Percentiles rank a stretch among this genome's conserved stretches.
phyloP scores from a whole-genome alignment of 2,888 invertebrate genomes.

The Aethes cnicana region DNA sequence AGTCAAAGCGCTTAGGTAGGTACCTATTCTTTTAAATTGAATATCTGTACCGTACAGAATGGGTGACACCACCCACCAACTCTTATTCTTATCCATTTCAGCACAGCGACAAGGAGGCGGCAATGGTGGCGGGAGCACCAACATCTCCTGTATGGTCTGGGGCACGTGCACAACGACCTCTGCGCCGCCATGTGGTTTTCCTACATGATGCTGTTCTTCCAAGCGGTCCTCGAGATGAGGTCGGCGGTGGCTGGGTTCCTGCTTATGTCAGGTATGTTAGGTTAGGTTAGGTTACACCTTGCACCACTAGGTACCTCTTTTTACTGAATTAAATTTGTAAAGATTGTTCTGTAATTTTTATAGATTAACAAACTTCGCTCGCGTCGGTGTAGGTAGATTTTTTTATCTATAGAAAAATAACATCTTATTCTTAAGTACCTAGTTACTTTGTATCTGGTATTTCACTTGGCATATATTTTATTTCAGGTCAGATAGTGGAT shows the following conservation, averaged over 20 bases:
- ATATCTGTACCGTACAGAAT: too few relatives aligned
- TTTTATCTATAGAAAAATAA: background rate
- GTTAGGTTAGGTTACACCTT: too few relatives aligned
- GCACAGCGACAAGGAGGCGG: slow-evolving; percentile 53
- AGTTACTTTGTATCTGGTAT: background rate
- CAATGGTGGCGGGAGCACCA: slow-evolving; percentile 69
- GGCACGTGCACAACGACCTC: slow-evolving; percentile 97
- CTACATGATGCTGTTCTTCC: slow-evolving; percentile 93
- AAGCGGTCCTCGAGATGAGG: slow-evolving; percentile 82
- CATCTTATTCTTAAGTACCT: background rate
- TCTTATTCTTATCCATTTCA: too few relatives aligned
- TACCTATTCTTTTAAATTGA: too few relatives aligned
- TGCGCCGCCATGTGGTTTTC: slow-evolving; percentile 98
- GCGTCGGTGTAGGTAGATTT: too few relatives aligned
- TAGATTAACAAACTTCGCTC: too few relatives aligned
- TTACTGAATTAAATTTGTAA: too few relatives aligned
- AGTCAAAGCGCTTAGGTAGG: too few relatives aligned
- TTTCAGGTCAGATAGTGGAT: slow-evolving; percentile 91
- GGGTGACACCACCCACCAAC: too few relatives aligned
- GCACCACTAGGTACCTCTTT: too few relatives aligned
- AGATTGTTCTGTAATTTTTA: too few relatives aligned
- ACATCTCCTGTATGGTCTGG: slow-evolving; percentile 84
- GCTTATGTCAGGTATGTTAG: slow-evolving; percentile 84
- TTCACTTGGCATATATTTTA: slow-evolving; percentile 3
- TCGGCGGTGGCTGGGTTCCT: slow-evolving; percentile 83